Evolutionary conservation across 2,797 vertebrate genomes (phyloP).

Genomic region (Lepus townsendii): DNA sequence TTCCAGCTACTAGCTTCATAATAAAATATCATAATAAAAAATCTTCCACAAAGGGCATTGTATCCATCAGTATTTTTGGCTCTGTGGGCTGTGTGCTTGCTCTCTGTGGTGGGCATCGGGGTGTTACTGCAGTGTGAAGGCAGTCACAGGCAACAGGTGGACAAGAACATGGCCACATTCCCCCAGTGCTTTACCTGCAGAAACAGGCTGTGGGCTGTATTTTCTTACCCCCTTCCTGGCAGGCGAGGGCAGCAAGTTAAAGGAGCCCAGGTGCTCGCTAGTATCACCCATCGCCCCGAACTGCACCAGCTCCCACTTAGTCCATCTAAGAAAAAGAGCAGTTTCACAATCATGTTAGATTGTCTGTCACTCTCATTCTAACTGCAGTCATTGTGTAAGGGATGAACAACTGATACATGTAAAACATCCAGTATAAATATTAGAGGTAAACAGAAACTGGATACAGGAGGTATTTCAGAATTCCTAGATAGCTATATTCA

Average conservation of each 20-base stretch:
- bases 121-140: not conserved
- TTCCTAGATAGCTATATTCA: not conserved
- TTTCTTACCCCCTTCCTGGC: not conserved
- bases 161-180: not conserved
- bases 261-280: not conserved
- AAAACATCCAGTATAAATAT: conserved; percentile 30
- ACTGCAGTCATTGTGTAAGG: conserved; percentile 33
- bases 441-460: conserved; percentile 23
- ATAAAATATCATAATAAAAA: too few relatives aligned
- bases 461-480: conserved; percentile 58
- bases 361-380: conserved; percentile 50
- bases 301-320: not conserved
- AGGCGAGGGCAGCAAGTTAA: not conserved
- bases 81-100: conserved; percentile 35
- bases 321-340: conserved; percentile 6
- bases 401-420: conserved; percentile 16
- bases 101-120: not conserved
- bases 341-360: conserved; percentile 22
- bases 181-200: conserved; percentile 31
- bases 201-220: not conserved
- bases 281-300: not conserved
- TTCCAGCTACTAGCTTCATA: too few relatives aligned
- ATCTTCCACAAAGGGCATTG: not conserved
- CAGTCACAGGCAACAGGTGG: not conserved
- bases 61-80: not conserved